Base-by-base conservation (phyloP, 2,888 invertebrate species). In the Drosophila austrosaltans region DNA sequence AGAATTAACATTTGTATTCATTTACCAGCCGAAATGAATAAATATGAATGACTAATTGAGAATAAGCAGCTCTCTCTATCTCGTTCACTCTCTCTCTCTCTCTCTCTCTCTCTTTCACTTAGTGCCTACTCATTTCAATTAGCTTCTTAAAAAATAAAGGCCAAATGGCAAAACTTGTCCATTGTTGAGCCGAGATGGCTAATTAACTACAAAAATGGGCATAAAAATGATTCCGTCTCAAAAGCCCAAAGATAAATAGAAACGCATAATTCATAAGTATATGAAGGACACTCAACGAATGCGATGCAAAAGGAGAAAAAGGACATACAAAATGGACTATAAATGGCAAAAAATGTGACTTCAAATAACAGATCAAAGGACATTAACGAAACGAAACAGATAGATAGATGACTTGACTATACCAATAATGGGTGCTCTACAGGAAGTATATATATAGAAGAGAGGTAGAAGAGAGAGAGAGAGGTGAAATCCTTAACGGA, bases 141-240 rank as follows among this genome's bases (percentile, higher is more conserved):
- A 53, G 63, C 44, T 42, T 65, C 56, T 25, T 53, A 16, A 39
- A 5, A 48, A 48, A 39, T 10, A 39, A 39, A 10, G 10, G 10
- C 48, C 44, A 20, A 48, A 48, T 12, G 48, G 12, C 8, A 8
- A 36, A 36, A 36, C 36, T 36, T 36, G 36, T 8, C 36, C 36
- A 36, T 36, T 36, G 36, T 32, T 1, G 6, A 59, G 63, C 22
- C 40, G 66, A 12, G 44, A 57, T 57, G 44, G 44, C 72, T 73
- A 72, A 72, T 72, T 72, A 72, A 72, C 67, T 66, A 62, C 57
- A 59, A 72, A 71, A 71, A 71, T 71, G 72, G 72, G 71, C 65
- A 73, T 73, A 72, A 73, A 72, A 72, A 73, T 72, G 56, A 60
- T 25, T 65, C 65, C 36, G 36, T 60, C 44, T 65, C 59, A 48